Evolutionary conservation across 1,140 invertebrate genomes (phyloP).

Genomic region (Brachionus paranguensis): DNA sequence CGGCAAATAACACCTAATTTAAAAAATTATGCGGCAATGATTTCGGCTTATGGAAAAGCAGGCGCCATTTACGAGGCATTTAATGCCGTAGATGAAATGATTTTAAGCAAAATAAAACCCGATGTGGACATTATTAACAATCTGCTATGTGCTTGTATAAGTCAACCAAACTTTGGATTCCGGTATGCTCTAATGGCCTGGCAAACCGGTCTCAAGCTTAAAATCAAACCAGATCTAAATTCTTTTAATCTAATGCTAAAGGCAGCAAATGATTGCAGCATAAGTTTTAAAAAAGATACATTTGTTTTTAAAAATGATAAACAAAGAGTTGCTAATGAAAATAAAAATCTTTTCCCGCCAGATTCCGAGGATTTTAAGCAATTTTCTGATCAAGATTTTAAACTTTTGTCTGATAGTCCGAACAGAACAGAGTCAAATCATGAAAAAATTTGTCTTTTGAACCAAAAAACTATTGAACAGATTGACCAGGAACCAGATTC

Average conservation of each 20-base stretch:
- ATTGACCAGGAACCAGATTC: neutral
- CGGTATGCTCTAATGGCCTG: slow-evolving; percentile 35
- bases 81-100: slow-evolving; percentile 34
- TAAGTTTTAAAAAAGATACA: neutral
- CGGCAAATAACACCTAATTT: slow-evolving; percentile 8
- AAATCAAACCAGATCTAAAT: neutral
- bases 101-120: slow-evolving; percentile 1
- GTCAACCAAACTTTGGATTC: slow-evolving; percentile 10
- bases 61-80: slow-evolving; percentile 29
- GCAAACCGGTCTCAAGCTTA: slow-evolving; percentile 6
- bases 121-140: neutral
- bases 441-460: neutral
- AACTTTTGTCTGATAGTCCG: neutral
- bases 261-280: slow-evolving; percentile 27
- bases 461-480: neutral
- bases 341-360: slow-evolving; percentile 3
- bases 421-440: neutral
- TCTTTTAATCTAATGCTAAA: slow-evolving; percentile 14
- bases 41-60: slow-evolving; percentile 20
- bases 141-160: slow-evolving; percentile 32
- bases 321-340: neutral
- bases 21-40: slow-evolving; percentile 29
- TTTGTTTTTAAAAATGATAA: neutral
- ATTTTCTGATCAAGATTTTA: neutral
- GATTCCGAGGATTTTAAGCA: neutral